Evolutionary conservation across 1,140 invertebrate genomes (phyloP), one percentile per base, ranked within the genome.

Genomic region (Drosophila tani): DNA sequence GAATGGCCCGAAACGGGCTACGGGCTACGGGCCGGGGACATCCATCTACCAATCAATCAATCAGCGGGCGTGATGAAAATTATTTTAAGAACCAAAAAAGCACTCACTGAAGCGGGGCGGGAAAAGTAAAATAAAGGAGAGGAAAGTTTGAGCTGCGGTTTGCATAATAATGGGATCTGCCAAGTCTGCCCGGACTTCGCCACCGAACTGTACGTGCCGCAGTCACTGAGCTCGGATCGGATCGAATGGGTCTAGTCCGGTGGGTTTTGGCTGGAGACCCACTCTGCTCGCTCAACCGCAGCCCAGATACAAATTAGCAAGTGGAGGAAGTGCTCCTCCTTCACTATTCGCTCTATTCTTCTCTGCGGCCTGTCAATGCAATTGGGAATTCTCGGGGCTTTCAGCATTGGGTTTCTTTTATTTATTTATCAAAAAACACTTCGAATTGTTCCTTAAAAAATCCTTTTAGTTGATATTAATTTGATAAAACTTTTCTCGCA

Each of bases 251-350:
- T 43, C 38, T 21, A 43, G 49, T 32, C 56, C 12, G 15, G 35
- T 43, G 32, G n/a, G 45, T 21, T 17, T 51, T 38, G 41, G 65
- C 59, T 73, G 15, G 53, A 56, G 35, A 24, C 3, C 51, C 74
- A 58, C 60, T 62, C 60, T 51, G 50, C n/a, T 38, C 50, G 56
- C 63, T 62, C 67, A 63, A 73, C 75, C 71, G 60, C 71, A 85
- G 51, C 62, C 19, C 69, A 79, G 75, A 79, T 86, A 79, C 75
- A 86, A 86, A 86, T 86, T 86, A 86, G 82, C 69, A 82, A 67
- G 55, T 53, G 47, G 40, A 46, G 67, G 3, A 64, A 55, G 27
- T 51, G 19, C 50, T 32, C 41, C 0, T 32, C 7, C 12, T 14
- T 17, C 63, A 45, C 24, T 58, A 32, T 7, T 50, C 41, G 21